Evolutionary conservation across 2,113 vertebrate genomes (phyloP), one percentile per base, ranked within the genome.

Genomic region (Melospiza georgiana): DNA sequence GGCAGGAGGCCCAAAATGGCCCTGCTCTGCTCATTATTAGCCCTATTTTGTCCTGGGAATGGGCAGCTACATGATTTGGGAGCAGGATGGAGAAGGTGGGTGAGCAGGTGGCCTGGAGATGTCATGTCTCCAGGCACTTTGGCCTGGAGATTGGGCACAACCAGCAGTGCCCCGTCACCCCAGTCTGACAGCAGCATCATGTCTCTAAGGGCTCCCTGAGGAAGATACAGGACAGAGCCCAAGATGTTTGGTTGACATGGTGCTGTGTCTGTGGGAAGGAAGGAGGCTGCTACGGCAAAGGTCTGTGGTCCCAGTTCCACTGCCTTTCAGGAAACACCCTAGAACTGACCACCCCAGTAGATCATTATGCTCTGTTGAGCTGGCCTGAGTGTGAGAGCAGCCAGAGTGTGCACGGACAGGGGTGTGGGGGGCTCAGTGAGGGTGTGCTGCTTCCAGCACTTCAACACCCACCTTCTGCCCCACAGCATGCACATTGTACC

Each of bases 361-460:
- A 22, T 9, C 44, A 16, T 5, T 0, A 0, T 0, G 5, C 62
- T 62, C 31, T 1, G 9, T 33, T 51, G 76, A 41, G 54, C 71
- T 18, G 46, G 2, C 37, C 33, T 1, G 0, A 3, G 17, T 0
- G 20, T 5, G 48, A 22, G 30, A 76, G 11, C 58, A 23, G 15
- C 11, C 89, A 31, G 13, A 44, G 4, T 0, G 9, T 3, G 37
- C 21, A 6, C 0, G 5, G 78, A 15, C 59, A 27, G 0, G 1
- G 43, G 17, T 5, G 22, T 4, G 55, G 15, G 5, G 63, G 35
- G 16, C 62, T 79, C 28, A 20, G 31, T 3, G 39, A 9, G 6
- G 24, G 4, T 11, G 20, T 23, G 39, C 59, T 49, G n/a, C 39
- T 35, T 5, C 52, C 9, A 68, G 49, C 63, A 31, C 25, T 59